Evolutionary conservation across 2,888 invertebrate species (phyloP).

Genomic region (Aradus depressus): DNA sequence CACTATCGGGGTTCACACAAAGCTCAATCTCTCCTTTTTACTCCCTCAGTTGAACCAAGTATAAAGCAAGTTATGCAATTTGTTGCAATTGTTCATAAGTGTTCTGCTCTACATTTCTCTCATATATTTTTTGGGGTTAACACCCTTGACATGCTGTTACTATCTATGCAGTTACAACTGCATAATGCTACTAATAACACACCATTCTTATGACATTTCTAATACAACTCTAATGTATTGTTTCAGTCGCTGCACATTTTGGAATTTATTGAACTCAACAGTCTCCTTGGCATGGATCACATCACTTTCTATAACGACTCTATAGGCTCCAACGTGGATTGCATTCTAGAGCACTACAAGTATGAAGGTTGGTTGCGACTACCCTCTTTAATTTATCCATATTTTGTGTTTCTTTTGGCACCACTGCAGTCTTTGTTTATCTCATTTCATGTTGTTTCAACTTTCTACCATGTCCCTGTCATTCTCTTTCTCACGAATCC

Average conservation of each 20-base stretch:
- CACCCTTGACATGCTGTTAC: too few relatives aligned
- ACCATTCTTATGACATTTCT: neutral
- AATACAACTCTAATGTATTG: constrained; percentile 1
- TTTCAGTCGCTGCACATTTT: constrained; percentile 62
- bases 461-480: too few relatives aligned
- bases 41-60: neutral
- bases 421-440: too few relatives aligned
- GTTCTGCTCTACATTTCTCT: neutral
- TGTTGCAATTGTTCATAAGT: neutral
- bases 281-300: constrained; percentile 69
- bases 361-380: constrained; percentile 21
- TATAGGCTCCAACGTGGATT: constrained; percentile 63
- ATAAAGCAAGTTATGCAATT: too few relatives aligned
- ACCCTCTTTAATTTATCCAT: too few relatives aligned
- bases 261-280: constrained; percentile 82
- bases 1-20: constrained; percentile 27
- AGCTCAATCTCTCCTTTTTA: neutral
- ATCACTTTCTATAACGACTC: constrained; percentile 89
- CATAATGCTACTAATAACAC: neutral
- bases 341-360: constrained; percentile 57
- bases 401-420: too few relatives aligned
- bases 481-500: too few relatives aligned
- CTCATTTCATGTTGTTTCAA: too few relatives aligned
- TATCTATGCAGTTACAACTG: too few relatives aligned
- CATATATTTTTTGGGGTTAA: too few relatives aligned